Evolutionary conservation across 1,140 invertebrate species (phyloP).

Genomic region (Lasaia peninsularis): DNA sequence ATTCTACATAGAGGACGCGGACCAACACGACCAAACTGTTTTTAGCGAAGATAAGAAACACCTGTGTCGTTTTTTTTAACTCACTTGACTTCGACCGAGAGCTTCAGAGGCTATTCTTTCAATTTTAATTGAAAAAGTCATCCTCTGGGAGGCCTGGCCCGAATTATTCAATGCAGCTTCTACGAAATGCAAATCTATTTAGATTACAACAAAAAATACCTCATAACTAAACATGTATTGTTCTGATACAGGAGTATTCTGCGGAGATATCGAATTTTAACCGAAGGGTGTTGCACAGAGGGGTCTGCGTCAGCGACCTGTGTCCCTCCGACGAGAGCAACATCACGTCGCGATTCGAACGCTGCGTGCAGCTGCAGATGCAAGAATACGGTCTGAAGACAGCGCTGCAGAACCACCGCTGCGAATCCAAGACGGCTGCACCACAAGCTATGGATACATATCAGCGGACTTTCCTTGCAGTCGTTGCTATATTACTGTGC

Average conservation of each 20-base stretch:
- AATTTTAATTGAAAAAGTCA: too few relatives aligned
- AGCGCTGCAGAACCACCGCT: slow-evolving; percentile 30
- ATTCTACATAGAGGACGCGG: too few relatives aligned
- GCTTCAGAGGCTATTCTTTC: too few relatives aligned
- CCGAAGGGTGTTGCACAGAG: slow-evolving; percentile 37
- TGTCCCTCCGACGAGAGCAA: slow-evolving; percentile 30
- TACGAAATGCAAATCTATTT: too few relatives aligned
- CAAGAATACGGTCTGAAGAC: slow-evolving; percentile 24
- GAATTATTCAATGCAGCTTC: too few relatives aligned
- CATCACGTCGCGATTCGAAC: slow-evolving; percentile 32
- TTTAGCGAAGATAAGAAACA: too few relatives aligned
- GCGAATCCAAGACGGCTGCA: slow-evolving; percentile 17
- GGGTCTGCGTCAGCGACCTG: slow-evolving; percentile 35
- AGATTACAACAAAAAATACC: too few relatives aligned
- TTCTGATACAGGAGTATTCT: neutral
- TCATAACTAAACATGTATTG: too few relatives aligned
- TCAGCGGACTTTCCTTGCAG: slow-evolving; percentile 25
- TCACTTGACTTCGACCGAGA: too few relatives aligned
- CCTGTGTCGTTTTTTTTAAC: too few relatives aligned
- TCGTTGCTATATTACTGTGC: slow-evolving; percentile 24
- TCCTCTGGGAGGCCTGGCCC: too few relatives aligned
- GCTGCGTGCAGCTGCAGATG: slow-evolving; percentile 34
- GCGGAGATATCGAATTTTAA: slow-evolving; percentile 1
- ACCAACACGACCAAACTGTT: too few relatives aligned
- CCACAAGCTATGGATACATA: slow-evolving; percentile 21